Conservation (phyloP, 1,140 invertebrate species). For the Gonioctena quinquepunctata region DNA sequence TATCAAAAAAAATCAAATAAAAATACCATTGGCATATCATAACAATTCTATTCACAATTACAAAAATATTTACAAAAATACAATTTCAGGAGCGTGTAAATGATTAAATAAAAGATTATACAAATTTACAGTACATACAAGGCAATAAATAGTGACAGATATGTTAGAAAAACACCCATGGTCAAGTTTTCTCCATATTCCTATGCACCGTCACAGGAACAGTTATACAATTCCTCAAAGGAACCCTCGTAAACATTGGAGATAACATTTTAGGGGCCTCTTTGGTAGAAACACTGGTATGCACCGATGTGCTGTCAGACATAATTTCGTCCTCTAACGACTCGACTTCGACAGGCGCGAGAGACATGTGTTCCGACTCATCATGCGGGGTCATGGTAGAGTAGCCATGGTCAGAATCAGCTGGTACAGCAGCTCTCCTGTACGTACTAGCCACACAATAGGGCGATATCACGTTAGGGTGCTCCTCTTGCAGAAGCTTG, state of each 20-base stretch:
- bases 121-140: background rate
- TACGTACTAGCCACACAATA: constrained; percentile 85
- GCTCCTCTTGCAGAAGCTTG: constrained; percentile 61
- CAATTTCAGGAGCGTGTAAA: background rate
- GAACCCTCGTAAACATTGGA: constrained; percentile 58
- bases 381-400: constrained; percentile 94
- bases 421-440: constrained; percentile 75
- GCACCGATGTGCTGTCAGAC: constrained; percentile 66
- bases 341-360: constrained; percentile 67
- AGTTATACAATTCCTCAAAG: constrained; percentile 71
- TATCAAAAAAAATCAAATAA: background rate
- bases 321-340: constrained; percentile 61
- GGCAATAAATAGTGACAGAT: background rate
- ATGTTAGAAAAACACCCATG: background rate
- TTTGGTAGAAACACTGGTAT: constrained; percentile 62
- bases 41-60: background rate
- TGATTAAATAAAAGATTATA: background rate
- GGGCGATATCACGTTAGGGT: constrained; percentile 75
- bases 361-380: constrained; percentile 75
- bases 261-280: constrained; percentile 42
- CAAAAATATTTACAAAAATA: background rate
- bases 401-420: constrained; percentile 92
- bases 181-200: constrained; percentile 70
- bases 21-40: background rate
- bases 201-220: constrained; percentile 88